These are phyloP conservation scores for Athalia rosae DNA, from an alignment of 2,888 invertebrate genomes.

Conservation along the genomic window DNA sequence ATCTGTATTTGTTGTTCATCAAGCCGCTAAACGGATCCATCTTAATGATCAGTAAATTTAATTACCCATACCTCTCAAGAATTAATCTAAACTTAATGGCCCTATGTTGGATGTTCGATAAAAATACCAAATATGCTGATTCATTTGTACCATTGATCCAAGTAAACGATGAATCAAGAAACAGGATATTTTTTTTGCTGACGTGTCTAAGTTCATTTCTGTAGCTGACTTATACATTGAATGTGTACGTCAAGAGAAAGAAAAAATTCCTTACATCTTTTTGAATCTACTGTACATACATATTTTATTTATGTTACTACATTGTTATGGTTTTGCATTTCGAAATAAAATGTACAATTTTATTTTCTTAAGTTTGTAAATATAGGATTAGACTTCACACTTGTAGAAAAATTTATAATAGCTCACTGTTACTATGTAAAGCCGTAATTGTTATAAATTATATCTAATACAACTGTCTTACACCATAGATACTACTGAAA, in stretches of 20 bases:
- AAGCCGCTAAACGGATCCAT: too few species aligned
- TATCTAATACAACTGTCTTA: not conserved
- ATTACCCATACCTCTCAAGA: too few species aligned
- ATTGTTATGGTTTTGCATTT: constrained; percentile 5
- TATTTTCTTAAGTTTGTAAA: constrained; percentile 8
- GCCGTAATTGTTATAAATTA: constrained; percentile 23
- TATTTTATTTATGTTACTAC: constrained; percentile 15
- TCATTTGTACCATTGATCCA: too few species aligned
- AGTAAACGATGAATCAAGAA: not conserved
- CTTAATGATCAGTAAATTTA: too few species aligned
- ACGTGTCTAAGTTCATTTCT: not conserved
- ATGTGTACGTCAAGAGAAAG: not conserved
- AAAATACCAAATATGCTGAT: too few species aligned
- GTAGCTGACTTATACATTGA: not conserved
- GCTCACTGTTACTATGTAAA: not conserved
- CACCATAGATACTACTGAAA: not conserved
- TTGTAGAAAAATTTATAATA: constrained; percentile 1
- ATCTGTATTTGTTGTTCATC: too few species aligned
- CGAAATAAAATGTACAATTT: constrained; percentile 11
- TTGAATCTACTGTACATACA: not conserved
- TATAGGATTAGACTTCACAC: not conserved
- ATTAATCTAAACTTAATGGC: too few species aligned
- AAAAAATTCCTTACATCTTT: not conserved
- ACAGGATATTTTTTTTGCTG: not conserved
- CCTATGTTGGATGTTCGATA: too few species aligned